Evolutionary conservation across 2,888 invertebrate species (phyloP), one percentile per base, ranked within the genome.

Genomic region (Erebia aethiops): DNA sequence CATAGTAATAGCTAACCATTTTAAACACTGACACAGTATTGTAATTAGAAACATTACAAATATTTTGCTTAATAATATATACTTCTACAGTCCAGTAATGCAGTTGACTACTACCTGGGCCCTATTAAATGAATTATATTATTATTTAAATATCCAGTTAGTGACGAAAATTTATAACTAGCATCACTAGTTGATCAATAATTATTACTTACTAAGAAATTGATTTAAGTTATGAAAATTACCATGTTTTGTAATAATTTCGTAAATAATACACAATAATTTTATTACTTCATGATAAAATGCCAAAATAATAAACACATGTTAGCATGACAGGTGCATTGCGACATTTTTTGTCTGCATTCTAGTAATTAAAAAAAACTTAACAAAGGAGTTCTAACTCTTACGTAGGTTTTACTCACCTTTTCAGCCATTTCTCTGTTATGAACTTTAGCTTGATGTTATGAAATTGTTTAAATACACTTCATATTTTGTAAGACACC

Each of bases 221-320:
- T 13, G 13, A 21, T 10, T 14, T 51, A 13, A 61, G 18, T 52
- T 8, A 58, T 41, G 13, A 46, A 46, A 67, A 26, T 61, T 70
- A 67, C 62, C 70, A 70, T 70, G 60, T 51, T 74, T 63, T 65
- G 51, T 64, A 66, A 65, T 61, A 74, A 64, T 69, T 73, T 68
- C 63, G 67, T 73, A 69, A 70, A 11, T 75, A 74, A 69, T 73
- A 71, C 76, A 79, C 79, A 76, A 76, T 67, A 77, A 78, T 74
- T 75, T 76, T 71, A 71, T 62, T 60, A 21, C 49, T 71, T 69
- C 74, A 77, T 71, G 70, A 57, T 69, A 69, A 64, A 49, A 76
- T 71, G 73, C 73, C 77, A 72, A 77, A 76, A 75, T 71, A 72
- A 71, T 69, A 71, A 73, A 46, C 73, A 67, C 71, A 73, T 72